Evolutionary conservation across 2,113 vertebrate genomes (phyloP).

Genomic region (Trogon melanurus): DNA sequence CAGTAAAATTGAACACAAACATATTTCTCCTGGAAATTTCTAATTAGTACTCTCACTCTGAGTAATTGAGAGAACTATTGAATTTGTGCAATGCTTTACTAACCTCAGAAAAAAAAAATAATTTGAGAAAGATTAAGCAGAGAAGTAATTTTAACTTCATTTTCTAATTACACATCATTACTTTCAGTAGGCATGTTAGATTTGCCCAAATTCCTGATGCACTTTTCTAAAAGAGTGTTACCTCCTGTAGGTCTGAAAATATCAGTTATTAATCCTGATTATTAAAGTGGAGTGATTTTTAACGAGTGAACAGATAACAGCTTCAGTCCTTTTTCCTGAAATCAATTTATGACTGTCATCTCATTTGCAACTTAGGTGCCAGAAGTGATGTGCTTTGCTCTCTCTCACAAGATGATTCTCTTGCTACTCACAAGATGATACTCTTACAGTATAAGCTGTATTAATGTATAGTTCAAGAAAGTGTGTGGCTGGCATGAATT

Average conservation of each 20-base stretch:
- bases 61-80: not conserved
- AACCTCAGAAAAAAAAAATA: not conserved
- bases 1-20: not conserved
- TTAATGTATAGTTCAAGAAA: conserved; percentile 66
- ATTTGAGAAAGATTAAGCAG: not conserved
- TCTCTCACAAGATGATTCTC: too few relatives aligned
- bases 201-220: not conserved
- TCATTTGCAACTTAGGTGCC: conserved; percentile 45
- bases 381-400: conserved; percentile 46
- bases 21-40: not conserved
- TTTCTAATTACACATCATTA: not conserved
- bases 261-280: conserved; percentile 59
- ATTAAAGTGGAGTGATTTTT: conserved; percentile 6
- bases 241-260: not conserved
- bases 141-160: not conserved
- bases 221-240: not conserved
- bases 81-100: not conserved
- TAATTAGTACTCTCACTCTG: not conserved
- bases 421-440: conserved; percentile 41
- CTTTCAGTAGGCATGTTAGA: not conserved
- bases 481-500: not conserved
- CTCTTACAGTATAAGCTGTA: conserved; percentile 54
- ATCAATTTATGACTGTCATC: conserved; percentile 54
- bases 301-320: conserved; percentile 10
- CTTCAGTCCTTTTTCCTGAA: not conserved